Base-by-base conservation (phyloP, 2,113 vertebrate species). In the Solea senegalensis region DNA sequence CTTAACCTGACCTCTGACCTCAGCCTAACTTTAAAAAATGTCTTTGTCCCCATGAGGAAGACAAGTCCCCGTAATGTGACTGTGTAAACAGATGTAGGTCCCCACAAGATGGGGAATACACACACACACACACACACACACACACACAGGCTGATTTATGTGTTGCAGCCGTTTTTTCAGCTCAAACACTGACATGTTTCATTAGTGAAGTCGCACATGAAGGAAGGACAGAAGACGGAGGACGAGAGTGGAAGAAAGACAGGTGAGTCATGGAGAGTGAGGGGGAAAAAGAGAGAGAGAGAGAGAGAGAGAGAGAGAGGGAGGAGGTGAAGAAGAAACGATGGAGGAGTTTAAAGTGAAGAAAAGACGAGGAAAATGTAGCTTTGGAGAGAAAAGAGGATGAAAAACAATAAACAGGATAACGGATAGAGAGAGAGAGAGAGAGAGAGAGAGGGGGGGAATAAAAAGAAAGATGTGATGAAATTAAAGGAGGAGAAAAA, bases 71-170 rank as follows among this genome's bases (percentile, higher is more conserved):
- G 21, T 21, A 21, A 21, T 21, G 21, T 21, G 21, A 21, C 1
- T 21, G 21, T 21, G 21, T 21, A 1, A 21, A 21, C 21, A 21
- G 21, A 21, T 21, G 21, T 21, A 21, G 21, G 21, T 21, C 21
- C 21, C 21, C 21, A 21, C 21, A 21, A 12, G 3, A 9, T 11
- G 2, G 7, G 9, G 13, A 9, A 46, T 54, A 61, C 53, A 26
- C 52, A 41, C 58, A 40, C 55, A n/a, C 48, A n/a, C 58, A 27
- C 64, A 41, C 63, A 56, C 48, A 56, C 50, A 65, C 60, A 53
- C 66, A 75, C 71, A 59, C 64, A 60, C 64, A 57, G 46, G 51
- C 67, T 79, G 83, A 88, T 86, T 82, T 71, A 86, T 85, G 51
- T 64, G 68, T 75, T 8, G 56, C 49, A 15, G 65, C 61, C 21